Percentiles rank a stretch among this genome's conserved stretches.
Evolutionary conservation across 1,140 invertebrate genomes (phyloP).

Genomic region (Tachypleus tridentatus): DNA sequence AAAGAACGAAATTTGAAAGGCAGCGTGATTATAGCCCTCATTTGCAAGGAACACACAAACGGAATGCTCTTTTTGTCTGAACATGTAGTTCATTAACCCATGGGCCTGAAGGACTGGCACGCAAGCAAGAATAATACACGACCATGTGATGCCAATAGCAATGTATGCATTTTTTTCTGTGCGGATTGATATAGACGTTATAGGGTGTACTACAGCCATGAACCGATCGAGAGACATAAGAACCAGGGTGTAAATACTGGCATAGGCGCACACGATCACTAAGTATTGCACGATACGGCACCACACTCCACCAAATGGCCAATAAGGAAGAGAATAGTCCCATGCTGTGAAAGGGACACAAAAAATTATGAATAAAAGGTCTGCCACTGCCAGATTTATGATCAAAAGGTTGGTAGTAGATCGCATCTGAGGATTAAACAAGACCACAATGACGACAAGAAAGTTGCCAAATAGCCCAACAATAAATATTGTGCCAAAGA

Average conservation of each 20-base stretch:
- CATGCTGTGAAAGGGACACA: conserved; percentile 87
- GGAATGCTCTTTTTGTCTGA: background rate
- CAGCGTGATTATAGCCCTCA: conserved; percentile 10
- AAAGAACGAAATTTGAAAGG: conserved; percentile 49
- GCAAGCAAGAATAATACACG: conserved; percentile 57
- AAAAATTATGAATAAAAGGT: conserved; percentile 85
- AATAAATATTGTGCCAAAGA: conserved; percentile 74
- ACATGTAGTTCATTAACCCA: conserved; percentile 44
- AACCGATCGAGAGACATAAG: conserved; percentile 93
- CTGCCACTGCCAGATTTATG: conserved; percentile 73
- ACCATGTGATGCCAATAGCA: conserved; percentile 69
- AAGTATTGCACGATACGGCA: conserved; percentile 74
- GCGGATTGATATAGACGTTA: conserved; percentile 71
- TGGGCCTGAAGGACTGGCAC: conserved; percentile 65
- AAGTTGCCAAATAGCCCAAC: conserved; percentile 80
- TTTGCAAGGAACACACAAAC: conserved; percentile 1
- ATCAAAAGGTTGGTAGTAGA: conserved; percentile 87
- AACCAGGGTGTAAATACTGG: conserved; percentile 57
- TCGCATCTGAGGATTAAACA: conserved; percentile 69
- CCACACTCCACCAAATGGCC: conserved; percentile 82
- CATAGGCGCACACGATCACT: conserved; percentile 78
- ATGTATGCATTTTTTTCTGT: conserved; percentile 69
- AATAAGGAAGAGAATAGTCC: conserved; percentile 69
- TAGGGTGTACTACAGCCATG: conserved; percentile 85
- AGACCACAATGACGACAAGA: conserved; percentile 58